Percentiles rank a stretch among this genome's conserved stretches.
Evolutionary conservation across 2,888 invertebrate genomes (phyloP).

Genomic region (Erebia ligea): DNA sequence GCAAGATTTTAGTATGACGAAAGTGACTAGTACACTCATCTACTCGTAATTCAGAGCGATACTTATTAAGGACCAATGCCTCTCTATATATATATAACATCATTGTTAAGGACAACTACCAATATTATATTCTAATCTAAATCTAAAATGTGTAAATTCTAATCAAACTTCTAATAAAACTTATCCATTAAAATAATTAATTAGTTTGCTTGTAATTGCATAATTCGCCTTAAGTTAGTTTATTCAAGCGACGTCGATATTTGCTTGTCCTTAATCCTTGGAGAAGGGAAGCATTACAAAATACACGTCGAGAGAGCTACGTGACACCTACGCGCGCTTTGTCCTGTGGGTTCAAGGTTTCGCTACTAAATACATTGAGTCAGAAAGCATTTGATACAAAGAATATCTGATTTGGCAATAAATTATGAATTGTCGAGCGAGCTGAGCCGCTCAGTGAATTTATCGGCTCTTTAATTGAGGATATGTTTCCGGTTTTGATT

Average conservation of each 20-base stretch:
- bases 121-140: too few species aligned
- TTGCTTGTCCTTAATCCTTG: slow-evolving; percentile 35
- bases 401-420: not conserved
- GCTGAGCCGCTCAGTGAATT: not conserved
- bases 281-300: slow-evolving; percentile 36
- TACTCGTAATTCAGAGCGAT: too few species aligned
- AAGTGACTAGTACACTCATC: too few species aligned
- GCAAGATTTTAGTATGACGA: too few species aligned
- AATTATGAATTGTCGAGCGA: not conserved
- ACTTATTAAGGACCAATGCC: too few species aligned
- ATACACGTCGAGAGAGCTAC: slow-evolving; percentile 29
- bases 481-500: not conserved
- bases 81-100: too few species aligned
- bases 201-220: too few species aligned
- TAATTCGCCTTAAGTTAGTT: not conserved
- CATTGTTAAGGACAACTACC: too few species aligned
- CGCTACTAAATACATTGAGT: slow-evolving; percentile 25
- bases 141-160: too few species aligned
- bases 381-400: slow-evolving; percentile 7
- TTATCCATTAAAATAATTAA: too few species aligned
- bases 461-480: not conserved
- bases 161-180: too few species aligned
- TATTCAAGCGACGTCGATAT: slow-evolving; percentile 13
- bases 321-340: slow-evolving; percentile 36
- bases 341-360: slow-evolving; percentile 42